Evolutionary conservation across 2,797 vertebrate species (phyloP).

Genomic region (Huso huso): DNA sequence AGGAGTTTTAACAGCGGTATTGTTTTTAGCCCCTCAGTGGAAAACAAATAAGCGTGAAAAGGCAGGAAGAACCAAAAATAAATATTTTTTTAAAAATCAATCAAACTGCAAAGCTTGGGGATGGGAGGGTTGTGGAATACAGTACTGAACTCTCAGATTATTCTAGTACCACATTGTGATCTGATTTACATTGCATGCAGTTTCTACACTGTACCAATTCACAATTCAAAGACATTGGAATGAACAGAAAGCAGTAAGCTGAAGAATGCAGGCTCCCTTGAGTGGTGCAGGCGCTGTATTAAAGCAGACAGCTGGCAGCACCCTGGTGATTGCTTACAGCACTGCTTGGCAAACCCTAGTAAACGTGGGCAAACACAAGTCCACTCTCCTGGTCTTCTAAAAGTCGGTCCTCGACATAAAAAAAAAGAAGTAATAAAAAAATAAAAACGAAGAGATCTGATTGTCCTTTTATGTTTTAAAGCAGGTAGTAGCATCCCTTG

Average conservation of each 20-base stretch:
- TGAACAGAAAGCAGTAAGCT: neutral
- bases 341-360: constrained; percentile 14
- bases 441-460: constrained; percentile 8
- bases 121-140: neutral
- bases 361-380: neutral
- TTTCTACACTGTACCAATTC: no score
- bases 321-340: neutral
- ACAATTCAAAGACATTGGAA: no score
- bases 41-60: neutral
- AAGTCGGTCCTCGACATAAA: neutral
- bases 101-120: neutral
- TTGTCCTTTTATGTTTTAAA: constrained; percentile 14
- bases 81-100: neutral
- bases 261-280: constrained; percentile 4
- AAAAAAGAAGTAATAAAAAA: neutral
- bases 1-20: neutral
- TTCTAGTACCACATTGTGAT: constrained; percentile 2
- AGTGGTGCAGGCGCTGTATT: neutral
- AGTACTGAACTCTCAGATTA: neutral
- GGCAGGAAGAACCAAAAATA: no score
- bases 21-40: neutral
- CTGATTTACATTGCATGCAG: no score
- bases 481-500: constrained; percentile 9
- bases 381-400: neutral
- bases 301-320: constrained; percentile 3